phyloP scores from a whole-genome alignment of 2,797 vertebrate species.

The Neoniphon sammara region DNA sequence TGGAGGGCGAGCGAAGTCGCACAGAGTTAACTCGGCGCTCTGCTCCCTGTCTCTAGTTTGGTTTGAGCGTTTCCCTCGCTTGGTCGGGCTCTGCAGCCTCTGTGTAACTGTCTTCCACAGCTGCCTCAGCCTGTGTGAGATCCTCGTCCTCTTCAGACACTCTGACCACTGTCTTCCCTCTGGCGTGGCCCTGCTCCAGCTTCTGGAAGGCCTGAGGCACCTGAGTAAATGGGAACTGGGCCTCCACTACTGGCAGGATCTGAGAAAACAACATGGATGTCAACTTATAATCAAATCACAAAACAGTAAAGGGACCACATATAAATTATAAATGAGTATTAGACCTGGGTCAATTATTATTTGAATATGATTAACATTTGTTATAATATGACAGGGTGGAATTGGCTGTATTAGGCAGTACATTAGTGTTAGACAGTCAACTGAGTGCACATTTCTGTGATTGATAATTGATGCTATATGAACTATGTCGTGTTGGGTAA shows the following conservation, averaged over 20 bases:
- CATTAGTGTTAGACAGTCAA: too few species aligned
- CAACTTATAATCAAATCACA: background rate
- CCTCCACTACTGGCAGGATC: conserved; percentile 93
- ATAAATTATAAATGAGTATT: background rate
- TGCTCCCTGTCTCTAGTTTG: conserved; percentile 31
- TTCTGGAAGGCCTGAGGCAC: conserved; percentile 95
- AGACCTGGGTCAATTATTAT: background rate
- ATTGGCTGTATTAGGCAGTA: too few species aligned
- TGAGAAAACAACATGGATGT: conserved; percentile 52
- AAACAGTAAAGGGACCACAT: background rate
- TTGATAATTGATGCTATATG: too few species aligned
- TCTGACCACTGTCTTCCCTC: conserved; percentile 93
- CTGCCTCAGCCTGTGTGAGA: conserved; percentile 27
- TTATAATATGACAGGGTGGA: too few species aligned
- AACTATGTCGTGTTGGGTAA: too few species aligned
- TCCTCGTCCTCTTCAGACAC: conserved; percentile 76
- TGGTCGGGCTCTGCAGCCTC: conserved; percentile 36
- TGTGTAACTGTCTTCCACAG: conserved; percentile 7
- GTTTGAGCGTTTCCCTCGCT: conserved; percentile 35
- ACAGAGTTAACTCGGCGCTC: background rate
- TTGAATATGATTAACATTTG: background rate
- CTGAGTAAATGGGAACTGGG: conserved; percentile 89
- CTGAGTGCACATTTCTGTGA: too few species aligned
- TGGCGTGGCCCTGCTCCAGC: conserved; percentile 92
- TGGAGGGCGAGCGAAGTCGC: conserved; percentile 12